Percentiles rank a stretch among this genome's conserved stretches.
These are phyloP conservation scores for Orthonevra nobilis DNA, from an alignment of 2,888 invertebrate genomes.

Conservation along the genomic window DNA sequence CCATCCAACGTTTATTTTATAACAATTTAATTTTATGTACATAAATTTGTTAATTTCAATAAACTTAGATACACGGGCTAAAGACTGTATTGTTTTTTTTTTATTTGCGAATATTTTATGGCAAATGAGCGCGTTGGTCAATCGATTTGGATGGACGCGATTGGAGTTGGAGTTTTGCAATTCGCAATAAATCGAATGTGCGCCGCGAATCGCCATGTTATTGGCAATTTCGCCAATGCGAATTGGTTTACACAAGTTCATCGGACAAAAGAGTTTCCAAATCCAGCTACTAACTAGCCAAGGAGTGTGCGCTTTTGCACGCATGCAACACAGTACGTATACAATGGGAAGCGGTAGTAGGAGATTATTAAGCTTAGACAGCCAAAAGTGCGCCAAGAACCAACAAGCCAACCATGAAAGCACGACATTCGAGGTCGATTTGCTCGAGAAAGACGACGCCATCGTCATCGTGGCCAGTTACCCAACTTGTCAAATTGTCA, in stretches of 20 bases:
- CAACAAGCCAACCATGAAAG: conserved; percentile 26
- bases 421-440: conserved; percentile 38
- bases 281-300: conserved; percentile 6
- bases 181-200: conserved; percentile 47
- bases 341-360: conserved; percentile 51
- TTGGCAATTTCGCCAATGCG: conserved; percentile 63
- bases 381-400: conserved; percentile 43
- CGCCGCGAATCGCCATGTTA: conserved; percentile 58
- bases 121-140: conserved; percentile 54
- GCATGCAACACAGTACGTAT: conserved; percentile 20
- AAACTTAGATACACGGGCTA: conserved; percentile 43
- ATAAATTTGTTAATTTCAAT: conserved; percentile 64
- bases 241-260: conserved; percentile 57
- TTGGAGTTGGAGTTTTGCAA: conserved; percentile 16
- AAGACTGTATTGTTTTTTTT: background rate
- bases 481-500: conserved; percentile 68
- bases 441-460: conserved; percentile 13
- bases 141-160: conserved; percentile 39
- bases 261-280: conserved; percentile 51
- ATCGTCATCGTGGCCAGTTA: conserved; percentile 38
- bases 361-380: background rate
- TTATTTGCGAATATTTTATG: conserved; percentile 44
- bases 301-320: conserved; percentile 1
- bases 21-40: conserved; percentile 41
- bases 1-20: background rate